Base-by-base conservation (phyloP, 2,888 invertebrate genomes). In the Acanthosepion pharaonis region DNA sequence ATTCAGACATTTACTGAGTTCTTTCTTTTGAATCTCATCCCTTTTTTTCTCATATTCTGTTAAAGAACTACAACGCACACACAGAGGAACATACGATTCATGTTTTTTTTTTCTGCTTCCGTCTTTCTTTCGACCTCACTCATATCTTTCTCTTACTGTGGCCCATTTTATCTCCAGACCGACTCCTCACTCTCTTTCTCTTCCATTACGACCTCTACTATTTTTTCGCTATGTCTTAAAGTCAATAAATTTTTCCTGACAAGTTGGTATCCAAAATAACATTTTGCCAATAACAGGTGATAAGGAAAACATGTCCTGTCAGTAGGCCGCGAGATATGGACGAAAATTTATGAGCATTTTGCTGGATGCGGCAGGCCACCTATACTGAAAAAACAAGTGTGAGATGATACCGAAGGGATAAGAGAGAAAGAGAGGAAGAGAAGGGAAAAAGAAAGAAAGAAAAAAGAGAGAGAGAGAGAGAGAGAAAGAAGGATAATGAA, bases 191-290 rank as follows among this genome's bases (percentile, higher is more conserved):
- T 78, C 28, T n/a, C 9, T 78, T n/a, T 33, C n/a, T 11, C 11
- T 18, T 78, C 15, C 15, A 28, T n/a, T 78, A 33, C 78, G 78
- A 33, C 78, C 33, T 78, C 78, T 78, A 5, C 11, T 33, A n/a
- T n/a, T 78, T 42, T 78, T 78, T 78, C 78, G 78, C 9, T 64
- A 25, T 78, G 78, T 78, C n/a, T 78, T n/a, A n/a, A 33, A 15
- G 78, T 11, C 78, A 78, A 78, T 78, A 78, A 78, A 78, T 78
- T 78, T 33, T 5, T n/a, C n/a, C 78, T 78, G 78, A 78, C 78
- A 78, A 78, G 78, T 78, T n/a, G 78, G 78, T 78, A 78, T 78
- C 78, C 78, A 78, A 78, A 78, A 78, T 78, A 78, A 78, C 78
- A 78, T 78, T 78, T 78, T 78, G 78, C 78, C 78, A 78, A 78